Evolutionary conservation across 2,113 vertebrate species (phyloP).

Genomic region (Spermophilus dauricus): DNA sequence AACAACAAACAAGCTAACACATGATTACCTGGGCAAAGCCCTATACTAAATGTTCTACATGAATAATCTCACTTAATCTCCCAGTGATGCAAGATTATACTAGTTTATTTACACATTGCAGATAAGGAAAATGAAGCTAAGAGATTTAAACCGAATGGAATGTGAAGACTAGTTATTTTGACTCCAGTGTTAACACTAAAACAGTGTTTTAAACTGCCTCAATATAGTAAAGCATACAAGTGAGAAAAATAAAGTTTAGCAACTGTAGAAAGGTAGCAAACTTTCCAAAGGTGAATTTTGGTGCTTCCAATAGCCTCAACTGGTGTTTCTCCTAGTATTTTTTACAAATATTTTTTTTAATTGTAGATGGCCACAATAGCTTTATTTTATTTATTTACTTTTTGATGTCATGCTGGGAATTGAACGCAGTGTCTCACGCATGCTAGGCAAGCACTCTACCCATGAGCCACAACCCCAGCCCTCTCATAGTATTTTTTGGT

Average conservation of each 20-base stretch:
- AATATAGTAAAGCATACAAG: background rate
- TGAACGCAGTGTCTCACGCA: no score
- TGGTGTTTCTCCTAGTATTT: background rate
- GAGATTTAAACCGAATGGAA: background rate
- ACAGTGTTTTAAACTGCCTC: background rate
- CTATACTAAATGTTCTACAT: background rate
- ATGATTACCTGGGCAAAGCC: background rate
- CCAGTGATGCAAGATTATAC: background rate
- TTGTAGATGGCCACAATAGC: no score
- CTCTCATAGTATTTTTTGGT: background rate
- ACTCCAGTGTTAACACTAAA: slow-evolving; percentile 8
- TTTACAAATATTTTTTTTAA: background rate
- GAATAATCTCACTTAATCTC: slow-evolving; percentile 29
- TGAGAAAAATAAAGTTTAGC: background rate
- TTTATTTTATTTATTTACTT: no score
- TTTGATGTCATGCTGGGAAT: no score
- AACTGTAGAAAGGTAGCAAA: background rate
- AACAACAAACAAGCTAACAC: slow-evolving; percentile 5
- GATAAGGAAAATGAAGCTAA: background rate
- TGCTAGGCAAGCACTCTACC: no score
- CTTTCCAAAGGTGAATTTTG: background rate
- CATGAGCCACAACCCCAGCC: no score
- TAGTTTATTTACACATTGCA: background rate
- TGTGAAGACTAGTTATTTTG: background rate
- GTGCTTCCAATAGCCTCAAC: background rate